A percentile compares a stretch with the other conserved stretches of the same genome.
Conservation (phyloP, 1,140 invertebrate genomes). For the Antheraea pernyi region DNA sequence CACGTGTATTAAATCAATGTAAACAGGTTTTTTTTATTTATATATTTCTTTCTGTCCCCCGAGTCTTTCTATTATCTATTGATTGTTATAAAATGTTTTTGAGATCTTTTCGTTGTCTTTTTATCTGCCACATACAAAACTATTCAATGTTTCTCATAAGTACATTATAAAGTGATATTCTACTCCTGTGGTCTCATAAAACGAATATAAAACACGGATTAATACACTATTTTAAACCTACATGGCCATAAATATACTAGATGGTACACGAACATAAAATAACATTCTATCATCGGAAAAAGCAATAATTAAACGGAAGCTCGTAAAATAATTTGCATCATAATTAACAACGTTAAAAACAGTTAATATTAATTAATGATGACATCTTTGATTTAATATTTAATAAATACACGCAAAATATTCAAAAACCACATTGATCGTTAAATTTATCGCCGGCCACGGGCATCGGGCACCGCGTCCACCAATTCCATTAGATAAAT, state of each 20-base stretch:
- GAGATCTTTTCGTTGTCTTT: too few species aligned
- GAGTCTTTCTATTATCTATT: too few species aligned
- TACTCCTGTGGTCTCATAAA: too few species aligned
- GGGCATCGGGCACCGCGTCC: conserved; percentile 19
- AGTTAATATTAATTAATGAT: conserved; percentile 9
- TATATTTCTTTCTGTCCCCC: too few species aligned
- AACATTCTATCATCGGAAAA: neutral
- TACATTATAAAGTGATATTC: too few species aligned
- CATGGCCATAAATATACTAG: neutral
- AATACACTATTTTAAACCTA: neutral
- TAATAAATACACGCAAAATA: conserved; percentile 20
- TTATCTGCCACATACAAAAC: too few species aligned
- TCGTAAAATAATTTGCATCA: conserved; percentile 1
- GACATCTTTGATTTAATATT: conserved; percentile 26
- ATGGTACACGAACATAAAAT: neutral
- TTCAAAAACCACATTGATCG: conserved; percentile 33
- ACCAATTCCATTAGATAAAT: conserved; percentile 2
- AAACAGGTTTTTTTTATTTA: too few species aligned
- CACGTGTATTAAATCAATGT: too few species aligned
- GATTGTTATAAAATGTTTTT: too few species aligned
- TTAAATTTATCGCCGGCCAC: conserved; percentile 48
- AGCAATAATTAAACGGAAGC: conserved; percentile 1
- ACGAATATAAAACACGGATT: neutral
- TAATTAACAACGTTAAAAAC: conserved; percentile 13
- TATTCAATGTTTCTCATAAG: too few species aligned